Conservation (phyloP, 64 coral and sea anemone genomes). For the Cladopsammia gracilis region DNA sequence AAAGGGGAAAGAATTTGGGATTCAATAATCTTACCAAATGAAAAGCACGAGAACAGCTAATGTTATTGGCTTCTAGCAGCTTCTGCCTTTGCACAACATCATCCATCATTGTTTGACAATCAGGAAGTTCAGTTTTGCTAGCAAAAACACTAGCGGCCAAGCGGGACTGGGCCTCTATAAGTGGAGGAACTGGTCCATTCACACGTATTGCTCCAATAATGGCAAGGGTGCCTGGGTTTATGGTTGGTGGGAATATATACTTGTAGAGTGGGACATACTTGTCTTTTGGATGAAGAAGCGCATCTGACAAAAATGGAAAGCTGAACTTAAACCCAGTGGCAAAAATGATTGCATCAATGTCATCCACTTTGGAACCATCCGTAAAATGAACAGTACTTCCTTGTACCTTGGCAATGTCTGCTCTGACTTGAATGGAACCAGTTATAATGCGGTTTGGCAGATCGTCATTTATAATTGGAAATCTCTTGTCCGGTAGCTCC, state of each 20-base stretch:
- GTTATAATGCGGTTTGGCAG: conserved; percentile 75
- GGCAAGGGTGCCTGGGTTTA: conserved; percentile 58
- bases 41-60: conserved; percentile 4
- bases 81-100: conserved; percentile 61
- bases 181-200: conserved; percentile 31
- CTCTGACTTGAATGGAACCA: conserved; percentile 65
- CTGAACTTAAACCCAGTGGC: conserved; percentile 69
- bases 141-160: conserved; percentile 74
- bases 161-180: conserved; percentile 71
- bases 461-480: conserved; percentile 70
- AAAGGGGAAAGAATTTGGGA: no score
- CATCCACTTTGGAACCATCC: conserved; percentile 46
- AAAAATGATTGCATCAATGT: conserved; percentile 80
- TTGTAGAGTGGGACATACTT: conserved; percentile 65
- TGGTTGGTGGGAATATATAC: conserved; percentile 64
- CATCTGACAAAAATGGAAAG: conserved; percentile 66
- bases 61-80: conserved; percentile 2
- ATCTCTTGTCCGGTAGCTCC: not conserved
- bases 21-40: conserved; percentile 21
- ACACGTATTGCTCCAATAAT: conserved; percentile 63
- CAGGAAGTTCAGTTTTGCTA: conserved; percentile 47
- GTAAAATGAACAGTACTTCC: conserved; percentile 38
- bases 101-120: conserved; percentile 55
- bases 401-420: conserved; percentile 51
- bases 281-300: conserved; percentile 45